Percentiles rank a stretch among this genome's conserved stretches.
phyloP scores from a whole-genome alignment of 2,797 vertebrate species.

The Martes flavigula region DNA sequence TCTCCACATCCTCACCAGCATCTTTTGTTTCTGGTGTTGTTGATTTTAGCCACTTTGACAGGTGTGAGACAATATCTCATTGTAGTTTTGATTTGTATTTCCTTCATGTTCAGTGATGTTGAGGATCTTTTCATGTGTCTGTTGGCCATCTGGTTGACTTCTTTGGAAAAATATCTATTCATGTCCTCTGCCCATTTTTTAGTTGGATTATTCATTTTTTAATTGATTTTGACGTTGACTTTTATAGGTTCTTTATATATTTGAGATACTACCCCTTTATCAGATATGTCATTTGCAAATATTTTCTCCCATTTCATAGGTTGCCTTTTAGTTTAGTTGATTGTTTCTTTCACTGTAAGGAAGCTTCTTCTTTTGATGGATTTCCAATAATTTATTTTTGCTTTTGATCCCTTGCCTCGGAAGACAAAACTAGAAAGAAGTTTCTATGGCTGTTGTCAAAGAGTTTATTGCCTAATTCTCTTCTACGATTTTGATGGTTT shows the following conservation, averaged over 20 bases:
- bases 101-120: not conserved
- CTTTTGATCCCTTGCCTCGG: not conserved
- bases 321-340: not conserved
- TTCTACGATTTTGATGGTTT: not conserved
- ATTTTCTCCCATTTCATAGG: not conserved
- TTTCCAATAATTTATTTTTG: not conserved
- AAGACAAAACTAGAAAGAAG: not conserved
- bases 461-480: not conserved
- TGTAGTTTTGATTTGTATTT: not conserved
- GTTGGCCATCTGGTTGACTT: not conserved
- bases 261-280: not conserved
- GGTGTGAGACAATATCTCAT: not conserved
- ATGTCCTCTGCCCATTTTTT: not conserved
- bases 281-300: not conserved
- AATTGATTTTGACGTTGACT: not conserved
- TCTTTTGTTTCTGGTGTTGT: not conserved
- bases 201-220: not conserved
- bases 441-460: not conserved
- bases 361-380: not conserved
- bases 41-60: not conserved
- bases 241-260: not conserved
- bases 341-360: not conserved
- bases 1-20: not conserved
- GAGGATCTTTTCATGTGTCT: not conserved
- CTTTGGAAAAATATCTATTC: not conserved